Evolutionary conservation across 2,888 invertebrate genomes (phyloP), one percentile per base, ranked within the genome.

Genomic region (Eupithecia subfuscata): DNA sequence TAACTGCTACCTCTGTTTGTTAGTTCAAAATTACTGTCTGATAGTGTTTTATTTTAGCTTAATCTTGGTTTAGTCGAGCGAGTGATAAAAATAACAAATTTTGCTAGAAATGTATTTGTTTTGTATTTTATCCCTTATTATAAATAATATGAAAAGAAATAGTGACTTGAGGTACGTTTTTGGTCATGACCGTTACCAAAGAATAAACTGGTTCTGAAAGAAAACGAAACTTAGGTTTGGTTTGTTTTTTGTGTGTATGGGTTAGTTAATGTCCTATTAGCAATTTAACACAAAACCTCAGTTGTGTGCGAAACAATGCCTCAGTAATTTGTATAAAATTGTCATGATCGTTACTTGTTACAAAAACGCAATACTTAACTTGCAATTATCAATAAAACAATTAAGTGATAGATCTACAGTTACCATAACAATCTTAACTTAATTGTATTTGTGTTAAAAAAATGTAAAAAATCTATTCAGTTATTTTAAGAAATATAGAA

Each of bases 251-350:
- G 60, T 75, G 75, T 72, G 48, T 75, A 75, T 69, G 45, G 16
- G 63, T 71, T 75, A 71, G 43, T 68, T 69, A 60, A 71, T 60
- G 68, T 75, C 67, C 69, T 60, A 12, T 63, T 45, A 71, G 60
- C 69, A 75, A 71, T 71, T 60, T 37, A 68, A 68, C 69, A 60
- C 45, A 52, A 48, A 71, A 75, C 45, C 69, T 71, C 69, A 70
- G 70, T 76, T 71, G 70, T 69, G 56, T 71, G 67, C 37, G 71
- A 64, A 70, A 76, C n/a, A 64, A 43, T 70, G 65, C 73, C 52
- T 73, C 69, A 73, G 70, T 67, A 70, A 73, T 76, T 76, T 76
- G 63, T 75, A 72, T 71, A 72, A 75, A 69, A 75, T 69, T 71
- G 60, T 69, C 63, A 71, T 75, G 71, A 75, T 70, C 74, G 45